Base-by-base conservation (phyloP, 2,113 vertebrate species). In the Petrocephalus zakoni region DNA sequence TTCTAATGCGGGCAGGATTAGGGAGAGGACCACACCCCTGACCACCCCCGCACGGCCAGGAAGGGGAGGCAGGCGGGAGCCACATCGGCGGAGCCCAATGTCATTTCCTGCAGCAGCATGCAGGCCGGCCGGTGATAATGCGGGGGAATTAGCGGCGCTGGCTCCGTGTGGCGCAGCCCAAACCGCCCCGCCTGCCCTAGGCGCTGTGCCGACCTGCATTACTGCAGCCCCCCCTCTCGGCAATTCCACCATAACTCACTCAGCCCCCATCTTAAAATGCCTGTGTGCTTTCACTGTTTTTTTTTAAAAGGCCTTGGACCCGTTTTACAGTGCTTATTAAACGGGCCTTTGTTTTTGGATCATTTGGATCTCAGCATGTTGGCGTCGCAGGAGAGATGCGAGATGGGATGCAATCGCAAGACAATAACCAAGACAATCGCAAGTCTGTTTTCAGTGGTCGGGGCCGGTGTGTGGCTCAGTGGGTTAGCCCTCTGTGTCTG, bases 51-150 rank as follows among this genome's bases (percentile, higher is more conserved):
- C 64, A 47, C 53, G 25, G 88, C 72, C 46, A 46, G 55, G 88
- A 64, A 78, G 68, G 51, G 21, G 6, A 86, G 61, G 88, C 89
- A 68, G 55, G 88, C 89, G 87, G 91, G 90, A 86, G 88, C 90
- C 89, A 90, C 90, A 89, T 92, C 90, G 87, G 84, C 55, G 53
- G 17, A 88, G 47, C 82, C 87, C 88, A 90, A 90, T 92, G 91
- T 90, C 88, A 92, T 92, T 93, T 90, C 91, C 90, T 89, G 49
- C 85, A 93, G 86, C 92, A 93, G 92, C 90, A 92, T 91, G 90
- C 64, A 87, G 84, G 90, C 90, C 86, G 84, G 90, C 90, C 86
- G 53, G 82, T 47, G 78, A 82, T 90, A 90, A 90, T 91, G 89
- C 85, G 68, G 89, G 88, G 86, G 90, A 90, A 90, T 91, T 92